These are phyloP conservation scores for Furnarius figulus DNA, from an alignment of 2,113 vertebrate species.

Conservation along the genomic window DNA sequence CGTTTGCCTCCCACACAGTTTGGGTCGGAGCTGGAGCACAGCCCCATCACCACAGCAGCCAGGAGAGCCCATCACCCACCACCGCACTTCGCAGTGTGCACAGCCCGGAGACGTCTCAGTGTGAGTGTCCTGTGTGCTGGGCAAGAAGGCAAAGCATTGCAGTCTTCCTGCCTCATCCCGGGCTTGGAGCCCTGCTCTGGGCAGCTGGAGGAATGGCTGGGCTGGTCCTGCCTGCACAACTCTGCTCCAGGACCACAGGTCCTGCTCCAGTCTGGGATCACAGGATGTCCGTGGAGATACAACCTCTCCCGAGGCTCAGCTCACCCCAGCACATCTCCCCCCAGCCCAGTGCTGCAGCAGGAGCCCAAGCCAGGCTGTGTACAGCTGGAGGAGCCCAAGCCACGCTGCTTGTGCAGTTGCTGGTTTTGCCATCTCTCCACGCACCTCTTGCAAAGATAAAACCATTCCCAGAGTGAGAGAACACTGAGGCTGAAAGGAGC, in stretches of 20 bases:
- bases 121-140: background rate
- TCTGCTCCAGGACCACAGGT: background rate
- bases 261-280: background rate
- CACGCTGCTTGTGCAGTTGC: rapidly evolving
- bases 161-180: background rate
- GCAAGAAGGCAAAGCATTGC: background rate
- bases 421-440: background rate
- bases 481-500: background rate
- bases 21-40: background rate
- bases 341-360: background rate
- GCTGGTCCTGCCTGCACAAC: background rate
- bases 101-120: background rate
- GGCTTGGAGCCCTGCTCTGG: background rate
- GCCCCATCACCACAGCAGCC: rapidly evolving
- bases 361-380: background rate
- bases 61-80: background rate
- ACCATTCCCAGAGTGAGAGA: background rate
- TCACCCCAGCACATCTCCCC: background rate
- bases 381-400: background rate
- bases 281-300: rapidly evolving
- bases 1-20: background rate
- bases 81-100: background rate
- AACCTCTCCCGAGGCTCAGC: background rate
- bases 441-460: background rate
- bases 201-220: background rate